These are phyloP conservation scores for Paramormyrops kingsleyae DNA, from an alignment of 2,113 vertebrate species.

Conservation along the genomic window DNA sequence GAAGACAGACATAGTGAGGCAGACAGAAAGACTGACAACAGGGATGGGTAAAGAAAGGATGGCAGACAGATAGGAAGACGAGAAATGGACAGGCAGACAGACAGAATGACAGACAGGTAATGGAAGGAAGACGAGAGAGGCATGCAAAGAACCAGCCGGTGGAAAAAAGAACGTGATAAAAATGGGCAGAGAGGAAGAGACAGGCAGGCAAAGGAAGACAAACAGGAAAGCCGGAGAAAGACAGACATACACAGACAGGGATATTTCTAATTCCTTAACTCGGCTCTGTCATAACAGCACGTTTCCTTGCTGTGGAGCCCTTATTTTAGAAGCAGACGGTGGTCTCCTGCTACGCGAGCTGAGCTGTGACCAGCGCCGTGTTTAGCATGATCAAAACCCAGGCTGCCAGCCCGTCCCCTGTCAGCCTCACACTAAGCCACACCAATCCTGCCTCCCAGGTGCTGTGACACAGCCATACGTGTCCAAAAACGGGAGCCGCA, in stretches of 20 bases:
- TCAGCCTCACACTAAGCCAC: not conserved
- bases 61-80: not conserved
- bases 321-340: not conserved
- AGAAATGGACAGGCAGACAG: not conserved
- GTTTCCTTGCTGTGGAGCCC: not conserved
- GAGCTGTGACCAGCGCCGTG: not conserved
- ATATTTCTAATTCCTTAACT: not conserved
- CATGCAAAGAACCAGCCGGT: not conserved
- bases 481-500: not conserved
- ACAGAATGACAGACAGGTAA: not conserved
- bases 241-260: not conserved
- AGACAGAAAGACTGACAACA: not conserved
- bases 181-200: not conserved
- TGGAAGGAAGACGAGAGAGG: not conserved
- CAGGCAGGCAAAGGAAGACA: not conserved
- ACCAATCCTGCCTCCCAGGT: not conserved
- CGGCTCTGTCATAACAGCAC: not conserved
- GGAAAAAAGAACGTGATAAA: not conserved
- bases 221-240: not conserved
- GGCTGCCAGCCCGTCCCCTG: not conserved
- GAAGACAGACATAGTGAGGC: not conserved
- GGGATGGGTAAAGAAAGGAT: not conserved
- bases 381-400: not conserved
- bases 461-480: not conserved
- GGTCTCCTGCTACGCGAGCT: not conserved